These are phyloP conservation scores for Empidonax traillii DNA, from an alignment of 2,113 vertebrate species.

Conservation along the genomic window DNA sequence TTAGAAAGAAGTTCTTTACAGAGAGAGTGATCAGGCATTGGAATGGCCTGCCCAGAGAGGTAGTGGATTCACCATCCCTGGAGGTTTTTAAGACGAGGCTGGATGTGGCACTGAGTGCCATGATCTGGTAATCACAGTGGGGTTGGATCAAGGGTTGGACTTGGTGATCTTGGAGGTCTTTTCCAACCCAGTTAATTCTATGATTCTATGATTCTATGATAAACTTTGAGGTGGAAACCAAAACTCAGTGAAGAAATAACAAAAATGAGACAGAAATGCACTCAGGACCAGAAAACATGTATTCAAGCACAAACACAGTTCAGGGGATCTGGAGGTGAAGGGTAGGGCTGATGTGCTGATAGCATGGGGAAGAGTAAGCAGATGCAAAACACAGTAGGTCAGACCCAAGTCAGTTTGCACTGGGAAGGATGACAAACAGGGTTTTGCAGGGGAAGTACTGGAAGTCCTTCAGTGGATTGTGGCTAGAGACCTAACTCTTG, in stretches of 20 bases:
- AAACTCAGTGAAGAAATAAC: background rate
- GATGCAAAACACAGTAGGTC: background rate
- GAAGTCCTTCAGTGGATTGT: background rate
- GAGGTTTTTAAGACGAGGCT: too few species aligned
- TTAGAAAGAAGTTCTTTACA: too few species aligned
- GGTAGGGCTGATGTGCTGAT: background rate
- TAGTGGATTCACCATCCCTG: too few species aligned
- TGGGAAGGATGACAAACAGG: background rate
- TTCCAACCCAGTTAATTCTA: too few species aligned
- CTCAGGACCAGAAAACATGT: background rate
- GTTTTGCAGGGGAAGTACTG: background rate
- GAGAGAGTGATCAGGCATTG: too few species aligned
- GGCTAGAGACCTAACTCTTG: background rate
- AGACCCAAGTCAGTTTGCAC: background rate
- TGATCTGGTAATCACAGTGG: too few species aligned
- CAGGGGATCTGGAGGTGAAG: background rate
- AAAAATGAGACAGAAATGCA: background rate
- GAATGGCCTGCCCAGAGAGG: too few species aligned
- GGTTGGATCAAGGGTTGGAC: too few species aligned
- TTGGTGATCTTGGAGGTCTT: too few species aligned
- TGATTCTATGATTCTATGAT: background rate
- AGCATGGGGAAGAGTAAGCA: background rate
- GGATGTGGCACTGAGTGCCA: too few species aligned
- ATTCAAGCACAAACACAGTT: background rate
- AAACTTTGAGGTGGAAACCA: background rate